These are phyloP conservation scores for Eulithis prunata DNA, from an alignment of 2,888 invertebrate species.

Conservation along the genomic window DNA sequence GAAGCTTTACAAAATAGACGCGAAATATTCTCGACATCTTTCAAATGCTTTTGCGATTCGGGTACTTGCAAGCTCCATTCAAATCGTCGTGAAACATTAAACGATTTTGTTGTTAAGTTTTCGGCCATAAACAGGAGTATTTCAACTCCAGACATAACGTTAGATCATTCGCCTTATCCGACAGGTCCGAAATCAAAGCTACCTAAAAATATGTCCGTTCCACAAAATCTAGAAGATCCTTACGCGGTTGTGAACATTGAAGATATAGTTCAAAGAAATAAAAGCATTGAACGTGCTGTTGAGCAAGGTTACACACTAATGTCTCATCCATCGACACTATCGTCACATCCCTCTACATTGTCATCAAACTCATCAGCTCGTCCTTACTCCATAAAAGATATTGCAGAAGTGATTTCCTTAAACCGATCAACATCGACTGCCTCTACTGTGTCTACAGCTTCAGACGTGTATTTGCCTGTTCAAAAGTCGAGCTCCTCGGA, in stretches of 20 bases:
- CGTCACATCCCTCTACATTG: slow-evolving; percentile 65
- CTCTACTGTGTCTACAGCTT: slow-evolving; percentile 68
- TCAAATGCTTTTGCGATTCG: slow-evolving; percentile 77
- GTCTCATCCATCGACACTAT: slow-evolving; percentile 65
- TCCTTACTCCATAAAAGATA: slow-evolving; percentile 76
- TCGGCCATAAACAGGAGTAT: slow-evolving; percentile 77
- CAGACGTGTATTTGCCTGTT: slow-evolving; percentile 67
- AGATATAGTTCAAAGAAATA: slow-evolving; percentile 60
- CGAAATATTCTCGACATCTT: slow-evolving; percentile 67
- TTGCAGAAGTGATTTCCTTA: slow-evolving; percentile 73
- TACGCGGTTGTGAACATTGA: slow-evolving; percentile 67
- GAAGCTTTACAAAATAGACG: slow-evolving; percentile 57
- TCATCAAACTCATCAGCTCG: slow-evolving; percentile 62
- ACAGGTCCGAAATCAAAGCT: slow-evolving; percentile 56
- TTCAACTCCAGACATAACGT: slow-evolving; percentile 76
- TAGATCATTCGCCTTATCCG: slow-evolving; percentile 65
- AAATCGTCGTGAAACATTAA: slow-evolving; percentile 60
- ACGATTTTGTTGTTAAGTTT: slow-evolving; percentile 71
- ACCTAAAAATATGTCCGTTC: slow-evolving; percentile 70
- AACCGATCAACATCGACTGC: slow-evolving; percentile 64
- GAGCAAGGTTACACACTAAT: slow-evolving; percentile 61
- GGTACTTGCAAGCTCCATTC: slow-evolving; percentile 69
- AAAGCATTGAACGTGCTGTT: slow-evolving; percentile 43
- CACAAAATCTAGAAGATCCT: slow-evolving; percentile 69
- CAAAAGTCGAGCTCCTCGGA: slow-evolving; percentile 77